Evolutionary conservation across 2,113 vertebrate species (phyloP), one percentile per base, ranked within the genome.

Genomic region (Erinaceus europaeus): DNA sequence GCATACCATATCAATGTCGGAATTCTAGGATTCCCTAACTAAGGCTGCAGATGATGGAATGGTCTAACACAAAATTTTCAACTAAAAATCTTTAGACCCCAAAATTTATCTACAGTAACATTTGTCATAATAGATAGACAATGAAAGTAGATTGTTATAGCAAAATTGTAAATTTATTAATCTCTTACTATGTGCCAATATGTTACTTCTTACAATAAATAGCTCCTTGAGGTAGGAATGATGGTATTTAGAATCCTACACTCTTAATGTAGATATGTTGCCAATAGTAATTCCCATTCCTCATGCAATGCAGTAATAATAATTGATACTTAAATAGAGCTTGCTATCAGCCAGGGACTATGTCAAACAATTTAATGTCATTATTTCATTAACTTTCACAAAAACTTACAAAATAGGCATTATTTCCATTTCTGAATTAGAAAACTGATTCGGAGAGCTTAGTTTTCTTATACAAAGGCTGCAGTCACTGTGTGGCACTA

Each of bases 331-430:
- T 61, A 34, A 36, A 65, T 52, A 79, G 46, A 55, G 48, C 46
- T 75, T 44, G 10, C 48, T 67, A 29, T 62, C 18, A 18, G 23
- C n/a, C 36, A 81, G 40, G 3, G 34, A 36, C 32, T 52, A 27
- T 55, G 5, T 12, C 69, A 92, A 87, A 29, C 14, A 57, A 87
- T 81, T 75, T 64, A 55, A 48, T 87, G 27, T 23, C 27, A 72
- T 86, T 90, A 74, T 74, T 86, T 81, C 46, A 82, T n/a, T 73
- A 57, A 46, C 20, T 64, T 72, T 87, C 46, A 83, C 25, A 79
- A 84, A 90, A 86, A 23, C 27, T 89, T 79, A 42, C 32, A 65
- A 61, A 64, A 40, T 36, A 64, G 25, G 4, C 3, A 79, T 59
- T 71, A 78, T 36, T 65, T 72, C 53, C 17, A 36, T 62, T 80